phyloP scores from a whole-genome alignment of 2,113 vertebrate genomes.

The Archocentrus centrarchus region DNA sequence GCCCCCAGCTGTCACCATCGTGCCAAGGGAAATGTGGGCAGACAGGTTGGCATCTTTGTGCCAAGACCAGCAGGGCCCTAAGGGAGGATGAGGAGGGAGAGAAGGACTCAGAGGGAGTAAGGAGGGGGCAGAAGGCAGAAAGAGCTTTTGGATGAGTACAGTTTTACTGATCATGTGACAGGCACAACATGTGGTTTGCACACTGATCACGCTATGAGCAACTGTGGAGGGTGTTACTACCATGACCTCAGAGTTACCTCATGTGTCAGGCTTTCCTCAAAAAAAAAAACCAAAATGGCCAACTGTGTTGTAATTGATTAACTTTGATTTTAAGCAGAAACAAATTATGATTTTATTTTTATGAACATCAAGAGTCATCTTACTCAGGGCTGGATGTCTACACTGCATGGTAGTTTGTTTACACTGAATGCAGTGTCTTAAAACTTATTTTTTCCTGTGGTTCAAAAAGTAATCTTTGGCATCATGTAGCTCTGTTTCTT shows the following conservation, averaged over 20 bases:
- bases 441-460: background rate
- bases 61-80: conserved; percentile 70
- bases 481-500: background rate
- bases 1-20: conserved; percentile 77
- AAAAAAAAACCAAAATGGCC: background rate
- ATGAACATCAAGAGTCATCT: background rate
- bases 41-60: conserved; percentile 79
- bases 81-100: conserved; percentile 65
- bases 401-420: background rate
- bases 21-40: conserved; percentile 80
- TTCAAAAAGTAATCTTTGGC: background rate
- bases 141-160: conserved; percentile 38
- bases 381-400: background rate
- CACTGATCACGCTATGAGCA: conserved; percentile 16
- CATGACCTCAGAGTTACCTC: conserved; percentile 25
- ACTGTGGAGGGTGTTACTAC: conserved; percentile 11
- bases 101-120: conserved; percentile 17
- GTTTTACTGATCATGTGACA: conserved; percentile 36
- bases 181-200: conserved; percentile 14
- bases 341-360: background rate
- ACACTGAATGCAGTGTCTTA: background rate
- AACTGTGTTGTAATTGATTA: background rate
- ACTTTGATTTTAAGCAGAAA: background rate
- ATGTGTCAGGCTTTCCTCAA: background rate
- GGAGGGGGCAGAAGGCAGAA: conserved; percentile 4